Percentiles rank a stretch among this genome's conserved stretches.
Evolutionary conservation across 2,797 vertebrate genomes (phyloP).

Genomic region (Pseudochaenichthys georgianus): DNA sequence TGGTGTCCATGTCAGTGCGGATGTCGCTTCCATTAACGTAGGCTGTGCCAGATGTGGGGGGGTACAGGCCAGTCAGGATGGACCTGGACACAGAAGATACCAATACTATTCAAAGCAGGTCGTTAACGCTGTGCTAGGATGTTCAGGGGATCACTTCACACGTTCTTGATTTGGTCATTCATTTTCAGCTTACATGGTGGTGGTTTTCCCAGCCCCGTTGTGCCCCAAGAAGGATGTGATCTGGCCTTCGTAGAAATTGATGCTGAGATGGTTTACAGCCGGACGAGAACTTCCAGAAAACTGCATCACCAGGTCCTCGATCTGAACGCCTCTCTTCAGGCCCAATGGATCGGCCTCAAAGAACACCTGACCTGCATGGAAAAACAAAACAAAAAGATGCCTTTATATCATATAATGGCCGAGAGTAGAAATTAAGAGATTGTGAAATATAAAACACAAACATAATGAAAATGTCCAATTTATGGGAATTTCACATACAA

Average conservation of each 20-base stretch:
- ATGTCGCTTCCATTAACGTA: constrained; percentile 91
- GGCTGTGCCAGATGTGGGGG: constrained; percentile 94
- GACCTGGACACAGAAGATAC: constrained; percentile 83
- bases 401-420: too few species aligned
- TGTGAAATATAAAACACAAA: too few species aligned
- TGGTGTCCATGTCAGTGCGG: constrained; percentile 87
- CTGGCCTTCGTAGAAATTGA: constrained; percentile 95
- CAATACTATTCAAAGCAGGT: background rate
- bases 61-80: constrained; percentile 92
- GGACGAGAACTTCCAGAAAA: constrained; percentile 85
- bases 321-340: constrained; percentile 88
- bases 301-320: constrained; percentile 93
- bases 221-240: constrained; percentile 97
- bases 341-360: constrained; percentile 92
- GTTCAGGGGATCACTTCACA: background rate
- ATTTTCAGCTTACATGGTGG: constrained; percentile 89
- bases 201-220: constrained; percentile 98
- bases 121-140: background rate
- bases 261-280: constrained; percentile 91
- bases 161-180: too few species aligned
- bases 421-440: too few species aligned
- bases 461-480: too few species aligned
- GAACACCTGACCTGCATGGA: constrained; percentile 84
- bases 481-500: too few species aligned
- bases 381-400: background rate